phyloP scores from a whole-genome alignment of 1,140 invertebrate species.

The Phortica variegata region DNA sequence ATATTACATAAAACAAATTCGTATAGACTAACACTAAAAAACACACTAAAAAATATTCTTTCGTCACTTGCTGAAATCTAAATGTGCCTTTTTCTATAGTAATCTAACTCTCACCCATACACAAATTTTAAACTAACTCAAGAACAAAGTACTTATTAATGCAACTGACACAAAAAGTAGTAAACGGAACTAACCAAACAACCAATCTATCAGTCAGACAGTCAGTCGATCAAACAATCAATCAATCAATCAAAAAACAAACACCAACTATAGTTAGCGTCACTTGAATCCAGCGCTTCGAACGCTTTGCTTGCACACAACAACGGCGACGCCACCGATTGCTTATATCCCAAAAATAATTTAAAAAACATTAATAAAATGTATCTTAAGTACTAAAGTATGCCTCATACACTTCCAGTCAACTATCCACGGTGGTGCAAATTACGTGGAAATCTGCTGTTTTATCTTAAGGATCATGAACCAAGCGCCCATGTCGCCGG shows the following conservation, averaged over 20 bases:
- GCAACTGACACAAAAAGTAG: too few relatives aligned
- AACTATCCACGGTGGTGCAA: constrained; percentile 86
- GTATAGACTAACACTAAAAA: too few relatives aligned
- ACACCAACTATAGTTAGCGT: neutral
- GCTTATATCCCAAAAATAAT: neutral
- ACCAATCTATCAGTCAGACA: too few relatives aligned
- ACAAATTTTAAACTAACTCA: too few relatives aligned
- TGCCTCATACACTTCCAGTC: constrained; percentile 61
- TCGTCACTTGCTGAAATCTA: too few relatives aligned
- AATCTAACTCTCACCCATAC: too few relatives aligned
- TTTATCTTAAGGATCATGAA: constrained; percentile 90
- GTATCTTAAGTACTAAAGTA: constrained; percentile 27
- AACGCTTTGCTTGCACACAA: neutral
- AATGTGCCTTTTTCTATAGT: too few relatives aligned
- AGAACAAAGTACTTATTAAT: too few relatives aligned
- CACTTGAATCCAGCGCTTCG: neutral
- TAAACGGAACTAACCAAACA: too few relatives aligned
- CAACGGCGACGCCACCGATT: too few relatives aligned
- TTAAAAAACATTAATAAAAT: neutral
- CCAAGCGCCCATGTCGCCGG: constrained; percentile 85
- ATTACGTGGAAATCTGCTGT: constrained; percentile 87
- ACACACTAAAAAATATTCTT: too few relatives aligned
- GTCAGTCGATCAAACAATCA: constrained; percentile 8
- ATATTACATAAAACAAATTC: too few relatives aligned
- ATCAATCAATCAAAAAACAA: neutral